phyloP scores from a whole-genome alignment of 2,113 vertebrate species.

The Ivindomyrus marchei region DNA sequence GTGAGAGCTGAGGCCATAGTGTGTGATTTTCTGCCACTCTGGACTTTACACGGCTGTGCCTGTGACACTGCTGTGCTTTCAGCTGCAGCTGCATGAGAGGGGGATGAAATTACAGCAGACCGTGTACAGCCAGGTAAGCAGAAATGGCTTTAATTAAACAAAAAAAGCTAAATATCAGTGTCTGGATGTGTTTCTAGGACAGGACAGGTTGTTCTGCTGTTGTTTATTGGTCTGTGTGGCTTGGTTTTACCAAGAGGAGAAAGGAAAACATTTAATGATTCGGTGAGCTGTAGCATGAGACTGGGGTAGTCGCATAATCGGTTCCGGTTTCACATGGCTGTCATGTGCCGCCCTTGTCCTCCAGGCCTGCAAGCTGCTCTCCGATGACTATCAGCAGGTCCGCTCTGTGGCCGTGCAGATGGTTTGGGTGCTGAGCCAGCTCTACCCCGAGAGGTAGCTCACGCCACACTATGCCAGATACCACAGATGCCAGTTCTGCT shows the following conservation, averaged over 20 bases:
- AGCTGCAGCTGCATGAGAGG: conserved; percentile 91
- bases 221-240: neutral
- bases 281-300: neutral
- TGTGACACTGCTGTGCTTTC: neutral
- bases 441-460: conserved; percentile 86
- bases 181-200: neutral
- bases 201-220: neutral
- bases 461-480: neutral
- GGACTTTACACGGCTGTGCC: neutral
- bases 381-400: conserved; percentile 93
- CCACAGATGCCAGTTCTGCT: neutral
- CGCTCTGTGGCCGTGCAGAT: conserved; percentile 92
- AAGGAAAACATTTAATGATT: neutral
- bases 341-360: neutral
- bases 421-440: conserved; percentile 90
- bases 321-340: neutral
- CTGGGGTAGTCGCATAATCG: neutral
- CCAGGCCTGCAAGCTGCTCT: conserved; percentile 85
- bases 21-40: neutral
- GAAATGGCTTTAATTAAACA: neutral
- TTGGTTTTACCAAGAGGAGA: neutral
- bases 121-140: conserved; percentile 77
- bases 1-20: neutral
- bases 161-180: neutral
- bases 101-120: conserved; percentile 86